Conservation (phyloP, 2,888 invertebrate species). For the Andrena bicolor region DNA sequence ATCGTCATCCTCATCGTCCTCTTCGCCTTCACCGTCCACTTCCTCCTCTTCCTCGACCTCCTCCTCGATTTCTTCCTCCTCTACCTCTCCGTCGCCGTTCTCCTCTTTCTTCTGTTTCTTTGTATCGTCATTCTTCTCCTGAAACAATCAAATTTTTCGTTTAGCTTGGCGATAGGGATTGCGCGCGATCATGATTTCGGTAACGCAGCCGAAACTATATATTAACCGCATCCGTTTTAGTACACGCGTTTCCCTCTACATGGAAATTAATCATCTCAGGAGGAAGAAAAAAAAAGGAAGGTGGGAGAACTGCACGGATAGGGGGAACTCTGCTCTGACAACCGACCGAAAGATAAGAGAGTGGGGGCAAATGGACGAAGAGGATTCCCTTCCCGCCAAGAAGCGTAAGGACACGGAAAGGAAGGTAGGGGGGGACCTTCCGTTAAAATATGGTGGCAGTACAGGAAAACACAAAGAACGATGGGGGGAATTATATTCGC, state of each 20-base stretch:
- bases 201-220: neutral
- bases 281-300: slow-evolving; percentile 38
- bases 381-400: slow-evolving; percentile 69
- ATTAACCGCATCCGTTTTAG: slow-evolving; percentile 5
- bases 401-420: slow-evolving; percentile 57
- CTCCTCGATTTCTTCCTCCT: slow-evolving; percentile 88
- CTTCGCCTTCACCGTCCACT: slow-evolving; percentile 89
- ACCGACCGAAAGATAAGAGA: slow-evolving; percentile 31
- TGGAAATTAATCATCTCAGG: slow-evolving; percentile 17
- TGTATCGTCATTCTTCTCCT: slow-evolving; percentile 91
- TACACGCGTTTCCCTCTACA: neutral
- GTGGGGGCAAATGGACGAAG: slow-evolving; percentile 46
- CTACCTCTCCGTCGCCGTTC: slow-evolving; percentile 89
- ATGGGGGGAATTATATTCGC: slow-evolving; percentile 15
- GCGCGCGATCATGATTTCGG: neutral
- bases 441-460: slow-evolving; percentile 62
- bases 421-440: slow-evolving; percentile 48
- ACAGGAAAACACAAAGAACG: slow-evolving; percentile 57
- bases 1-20: slow-evolving; percentile 89
- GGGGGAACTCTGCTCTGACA: slow-evolving; percentile 20
- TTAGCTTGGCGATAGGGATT: neutral
- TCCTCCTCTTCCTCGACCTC: slow-evolving; percentile 89
- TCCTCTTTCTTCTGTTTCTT: slow-evolving; percentile 94
- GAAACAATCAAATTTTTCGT: slow-evolving; percentile 9
- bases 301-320: slow-evolving; percentile 31